Conservation (phyloP, 2,113 vertebrate genomes). For the Chrysochloris asiatica region DNA sequence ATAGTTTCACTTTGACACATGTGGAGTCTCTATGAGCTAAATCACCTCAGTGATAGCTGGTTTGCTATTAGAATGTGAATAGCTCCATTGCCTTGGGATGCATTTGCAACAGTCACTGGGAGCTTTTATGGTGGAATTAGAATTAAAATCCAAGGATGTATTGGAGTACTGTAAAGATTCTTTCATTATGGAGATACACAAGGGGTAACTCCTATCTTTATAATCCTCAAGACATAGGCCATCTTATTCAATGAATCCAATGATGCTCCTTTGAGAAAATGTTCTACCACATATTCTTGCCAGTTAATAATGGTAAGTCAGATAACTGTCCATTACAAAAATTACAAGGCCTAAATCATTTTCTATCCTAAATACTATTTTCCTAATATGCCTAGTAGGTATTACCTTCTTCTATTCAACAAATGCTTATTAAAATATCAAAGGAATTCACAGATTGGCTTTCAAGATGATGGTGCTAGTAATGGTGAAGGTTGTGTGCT, state of each 20-base stretch:
- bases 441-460: not conserved
- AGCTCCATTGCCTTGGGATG: too few species aligned
- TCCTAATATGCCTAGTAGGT: not conserved
- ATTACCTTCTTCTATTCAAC: accelerated
- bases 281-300: accelerated
- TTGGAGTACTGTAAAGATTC: accelerated
- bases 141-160: accelerated
- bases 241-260: not conserved
- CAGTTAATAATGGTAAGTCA: too few species aligned
- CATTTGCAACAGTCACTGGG: not conserved
- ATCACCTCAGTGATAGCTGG: not conserved
- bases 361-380: too few species aligned
- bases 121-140: not conserved
- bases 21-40: not conserved
- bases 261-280: not conserved
- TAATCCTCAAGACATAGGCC: not conserved
- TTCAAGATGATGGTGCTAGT: accelerated
- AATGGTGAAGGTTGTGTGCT: too few species aligned
- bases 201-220: too few species aligned
- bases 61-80: not conserved
- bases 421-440: accelerated
- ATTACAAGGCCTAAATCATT: not conserved
- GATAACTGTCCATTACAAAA: too few species aligned
- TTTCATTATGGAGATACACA: accelerated
- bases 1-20: not conserved